Base-by-base conservation (phyloP, 2,888 invertebrate species). In the Amblyjoppa proteus region DNA sequence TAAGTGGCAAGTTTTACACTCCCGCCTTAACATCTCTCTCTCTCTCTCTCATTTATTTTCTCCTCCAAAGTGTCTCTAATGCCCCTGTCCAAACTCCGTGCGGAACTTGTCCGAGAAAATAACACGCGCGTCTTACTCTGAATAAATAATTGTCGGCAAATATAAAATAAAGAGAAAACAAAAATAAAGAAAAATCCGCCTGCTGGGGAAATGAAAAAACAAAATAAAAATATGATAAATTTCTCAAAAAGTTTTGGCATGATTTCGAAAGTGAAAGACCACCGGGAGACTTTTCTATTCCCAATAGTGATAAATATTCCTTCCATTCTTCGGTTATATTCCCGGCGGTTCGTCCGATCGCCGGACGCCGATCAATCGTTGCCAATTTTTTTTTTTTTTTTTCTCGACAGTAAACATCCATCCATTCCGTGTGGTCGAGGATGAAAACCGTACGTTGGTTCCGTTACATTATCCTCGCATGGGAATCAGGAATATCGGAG, bases 1-100 rank as follows among this genome's bases (percentile, higher is more conserved):
- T 92, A 92, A 92, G 92, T 92, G 91, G 90, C 91, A 92, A 92
- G 92, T 92, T 92, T 92, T 88, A 90, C 77, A 58, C 49, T 16
- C 20, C 49, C 83, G 58, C 31, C n/a, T 6, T 64, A 16, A 7
- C 31, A 16, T 34, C 86, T 81, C 74, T 64, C 74, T 86, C 83
- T 89, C 86, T 85, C 76, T 76, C 81, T 71, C 84, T 68, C 85
- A 77, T 81, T 88, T 82, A 61, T 87, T 87, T 85, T 84, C 85
- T 74, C 6, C 5, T 31, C 28, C 34, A 16, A 16, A 34, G 31
- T 11, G 64, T 64, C 80, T 87, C 85, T 85, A 58, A 58, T 64
- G 31, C 31, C 16, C 16, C 34, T 64, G 64, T 64, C 64, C 2
- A 64, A 64, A 64, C 31, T 64, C 34, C 31, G 58, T 28, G 11